A percentile compares a stretch with the other conserved stretches of the same genome.
Conservation (phyloP, 2,113 vertebrate species). For the Brachyhypopomus gauderio region DNA sequence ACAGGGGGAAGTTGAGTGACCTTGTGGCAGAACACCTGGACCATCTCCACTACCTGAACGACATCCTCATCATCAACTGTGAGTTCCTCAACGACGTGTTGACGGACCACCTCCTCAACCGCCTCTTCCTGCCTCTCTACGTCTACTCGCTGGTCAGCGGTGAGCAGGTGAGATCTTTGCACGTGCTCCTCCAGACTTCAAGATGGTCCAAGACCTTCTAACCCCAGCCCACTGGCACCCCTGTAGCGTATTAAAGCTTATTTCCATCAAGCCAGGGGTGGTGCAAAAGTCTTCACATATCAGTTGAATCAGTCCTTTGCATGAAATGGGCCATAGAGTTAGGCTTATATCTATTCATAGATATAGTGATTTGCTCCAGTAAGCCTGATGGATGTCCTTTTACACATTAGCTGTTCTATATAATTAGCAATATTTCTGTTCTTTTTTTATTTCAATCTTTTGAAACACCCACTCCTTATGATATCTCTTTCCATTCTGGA, state of each 20-base stretch:
- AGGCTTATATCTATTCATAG: background rate
- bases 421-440: background rate
- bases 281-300: background rate
- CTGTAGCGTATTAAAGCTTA: background rate
- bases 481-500: background rate
- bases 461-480: background rate
- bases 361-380: background rate
- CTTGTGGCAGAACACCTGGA: constrained; percentile 96
- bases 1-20: constrained; percentile 93
- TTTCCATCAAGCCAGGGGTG: background rate
- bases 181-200: background rate
- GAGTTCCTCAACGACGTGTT: constrained; percentile 98
- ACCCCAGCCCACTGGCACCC: too few species aligned
- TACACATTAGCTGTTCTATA: background rate
- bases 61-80: constrained; percentile 98
- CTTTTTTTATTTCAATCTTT: background rate
- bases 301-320: background rate
- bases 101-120: constrained; percentile 95
- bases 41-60: constrained; percentile 97
- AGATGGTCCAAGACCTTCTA: too few species aligned
- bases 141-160: constrained; percentile 91
- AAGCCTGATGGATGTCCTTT: background rate
- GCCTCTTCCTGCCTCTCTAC: constrained; percentile 94
- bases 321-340: background rate
- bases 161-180: constrained; percentile 74